Evolutionary conservation across 2,113 vertebrate genomes (phyloP).

Genomic region (Tricholaema leucomelas): DNA sequence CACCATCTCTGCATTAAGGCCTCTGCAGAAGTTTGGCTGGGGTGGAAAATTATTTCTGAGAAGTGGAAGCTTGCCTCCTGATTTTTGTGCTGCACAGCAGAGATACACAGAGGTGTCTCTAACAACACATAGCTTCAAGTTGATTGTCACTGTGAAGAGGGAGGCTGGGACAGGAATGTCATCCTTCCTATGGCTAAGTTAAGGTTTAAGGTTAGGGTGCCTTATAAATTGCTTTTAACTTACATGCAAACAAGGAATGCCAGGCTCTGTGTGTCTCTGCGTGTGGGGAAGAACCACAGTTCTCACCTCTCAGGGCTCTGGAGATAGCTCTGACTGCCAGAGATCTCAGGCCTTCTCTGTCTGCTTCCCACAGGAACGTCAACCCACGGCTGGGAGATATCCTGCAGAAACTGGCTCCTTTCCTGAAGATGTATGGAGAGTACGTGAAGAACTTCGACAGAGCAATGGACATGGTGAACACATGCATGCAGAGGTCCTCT

Average conservation of each 20-base stretch:
- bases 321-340: background rate
- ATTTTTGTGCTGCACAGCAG: background rate
- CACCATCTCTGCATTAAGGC: background rate
- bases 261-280: background rate
- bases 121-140: background rate
- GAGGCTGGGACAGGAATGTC: background rate
- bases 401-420: slow-evolving; percentile 95
- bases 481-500: slow-evolving; percentile 88
- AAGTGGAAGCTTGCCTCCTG: background rate
- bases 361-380: slow-evolving; percentile 74
- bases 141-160: background rate
- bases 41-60: background rate
- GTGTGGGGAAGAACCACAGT: background rate
- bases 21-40: background rate
- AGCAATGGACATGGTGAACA: slow-evolving; percentile 91
- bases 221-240: background rate
- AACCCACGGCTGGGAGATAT: slow-evolving; percentile 95
- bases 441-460: slow-evolving; percentile 98
- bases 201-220: background rate
- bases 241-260: too few species aligned
- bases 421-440: slow-evolving; percentile 98
- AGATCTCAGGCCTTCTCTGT: background rate
- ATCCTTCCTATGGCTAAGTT: background rate
- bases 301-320: background rate
- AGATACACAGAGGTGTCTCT: background rate